Base-by-base conservation (phyloP, 1,140 invertebrate genomes). In the Elysia chlorotica region DNA sequence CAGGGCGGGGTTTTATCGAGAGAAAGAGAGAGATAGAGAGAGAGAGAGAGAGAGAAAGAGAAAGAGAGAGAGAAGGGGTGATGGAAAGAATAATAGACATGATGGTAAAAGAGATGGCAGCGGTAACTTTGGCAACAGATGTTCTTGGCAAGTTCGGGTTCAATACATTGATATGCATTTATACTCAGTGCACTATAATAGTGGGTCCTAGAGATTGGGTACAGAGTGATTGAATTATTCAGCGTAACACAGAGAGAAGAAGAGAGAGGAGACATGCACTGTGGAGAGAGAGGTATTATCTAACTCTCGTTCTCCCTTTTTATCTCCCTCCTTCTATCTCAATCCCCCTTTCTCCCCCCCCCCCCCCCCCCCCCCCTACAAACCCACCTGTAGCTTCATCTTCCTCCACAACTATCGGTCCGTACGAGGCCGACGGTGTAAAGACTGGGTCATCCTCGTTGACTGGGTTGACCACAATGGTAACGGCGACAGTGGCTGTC, bases 381-480 rank as follows among this genome's bases (percentile, higher is more conserved):
- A n/a, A n/a, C n/a, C n/a, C n/a, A 67, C 65, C 65, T 4, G n/a
- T 28, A 3, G 28, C 31, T 6, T 23, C 30, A 67, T 67, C 25
- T 31, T 67, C 65, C 30, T 21, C 33, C 2, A 67, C 28, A 30
- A 17, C 28, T 21, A 48, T 48, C 2, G 65, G 65, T 38, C 65
- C 65, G 38, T 67, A 67, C 1, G n/a, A 35, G 30, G 23, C 30
- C 35, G 65, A 21, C 2, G 65, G 30, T 23, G 2, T 35, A 23
- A 68, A 68, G 23, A 54, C 48, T 33, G 65, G 65, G 2, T 23
- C 30, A 35, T 28, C 23, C 31, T 68, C 65, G 56, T 68, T 68
- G 4, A 68, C 65, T 33, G 65, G 65, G 2, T 56, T 19, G 5
- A 68, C 65, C 31, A 17, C 56, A 1, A 68, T 23, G 1, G 21